A percentile compares a stretch with the other conserved stretches of the same genome.
phyloP scores from a whole-genome alignment of 2,797 vertebrate species.

The Lacerta bilineata region DNA sequence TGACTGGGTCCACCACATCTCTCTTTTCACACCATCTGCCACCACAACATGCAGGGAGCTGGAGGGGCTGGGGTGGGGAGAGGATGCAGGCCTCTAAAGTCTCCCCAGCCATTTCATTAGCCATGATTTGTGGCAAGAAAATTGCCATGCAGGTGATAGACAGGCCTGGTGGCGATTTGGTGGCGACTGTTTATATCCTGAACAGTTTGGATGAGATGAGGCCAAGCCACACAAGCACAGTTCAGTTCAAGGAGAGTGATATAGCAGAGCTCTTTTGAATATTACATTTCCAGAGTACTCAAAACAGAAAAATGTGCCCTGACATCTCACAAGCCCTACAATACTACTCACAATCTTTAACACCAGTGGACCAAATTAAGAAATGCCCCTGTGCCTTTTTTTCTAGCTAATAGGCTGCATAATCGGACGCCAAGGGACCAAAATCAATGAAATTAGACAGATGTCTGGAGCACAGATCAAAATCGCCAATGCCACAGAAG shows the following conservation, averaged over 20 bases:
- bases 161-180: background rate
- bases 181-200: background rate
- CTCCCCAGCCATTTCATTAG: background rate
- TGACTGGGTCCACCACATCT: background rate
- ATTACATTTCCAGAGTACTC: constrained; percentile 37
- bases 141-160: no score
- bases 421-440: constrained; percentile 98
- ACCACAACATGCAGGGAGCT: background rate
- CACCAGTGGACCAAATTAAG: constrained; percentile 57
- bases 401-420: constrained; percentile 98
- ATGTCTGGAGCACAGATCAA: constrained; percentile 99
- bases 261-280: constrained; percentile 18
- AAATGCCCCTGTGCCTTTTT: constrained; percentile 65
- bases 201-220: background rate
- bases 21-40: background rate
- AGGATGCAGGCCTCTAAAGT: background rate
- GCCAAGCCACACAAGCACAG: background rate
- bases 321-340: constrained; percentile 4
- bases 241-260: background rate
- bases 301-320: constrained; percentile 44
- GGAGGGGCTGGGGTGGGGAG: background rate
- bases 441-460: constrained; percentile 99
- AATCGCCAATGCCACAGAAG: constrained; percentile 97
- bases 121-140: background rate
- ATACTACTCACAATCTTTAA: background rate